phyloP scores from a whole-genome alignment of 2,888 invertebrate species.

The Polydrusus tereticollis region DNA sequence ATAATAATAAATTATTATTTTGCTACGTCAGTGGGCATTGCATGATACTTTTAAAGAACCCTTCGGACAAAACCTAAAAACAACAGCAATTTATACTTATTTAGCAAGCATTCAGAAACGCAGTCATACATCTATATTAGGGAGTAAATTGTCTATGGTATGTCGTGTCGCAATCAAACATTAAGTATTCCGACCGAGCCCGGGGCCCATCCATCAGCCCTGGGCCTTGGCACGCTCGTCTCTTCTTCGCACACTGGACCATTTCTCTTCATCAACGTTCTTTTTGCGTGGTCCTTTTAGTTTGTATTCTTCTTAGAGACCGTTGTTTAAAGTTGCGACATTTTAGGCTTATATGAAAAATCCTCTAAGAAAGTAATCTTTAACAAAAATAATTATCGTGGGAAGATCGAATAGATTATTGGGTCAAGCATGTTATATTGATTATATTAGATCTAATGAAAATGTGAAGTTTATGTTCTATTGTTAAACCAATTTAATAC shows the following conservation, averaged over 20 bases:
- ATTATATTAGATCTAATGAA: too few species aligned
- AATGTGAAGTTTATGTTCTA: too few species aligned
- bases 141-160: conserved; percentile 60
- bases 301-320: conserved; percentile 20
- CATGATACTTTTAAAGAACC: conserved; percentile 3
- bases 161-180: conserved; percentile 63
- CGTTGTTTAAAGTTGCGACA: not conserved
- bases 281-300: conserved; percentile 39
- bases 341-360: not conserved
- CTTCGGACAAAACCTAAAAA: conserved; percentile 38
- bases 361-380: too few species aligned
- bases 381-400: too few species aligned
- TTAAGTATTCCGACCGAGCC: conserved; percentile 65
- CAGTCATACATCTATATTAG: conserved; percentile 58
- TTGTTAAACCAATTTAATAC: too few species aligned
- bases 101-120: conserved; percentile 39
- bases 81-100: conserved; percentile 49
- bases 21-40: too few species aligned
- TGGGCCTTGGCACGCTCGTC: conserved; percentile 53
- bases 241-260: conserved; percentile 57
- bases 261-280: conserved; percentile 65
- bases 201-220: conserved; percentile 63
- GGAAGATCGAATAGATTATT: too few species aligned
- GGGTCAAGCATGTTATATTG: too few species aligned
- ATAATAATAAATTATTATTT: too few species aligned